phyloP scores from a whole-genome alignment of 2,888 invertebrate genomes.

The Abrostola triplasia region DNA sequence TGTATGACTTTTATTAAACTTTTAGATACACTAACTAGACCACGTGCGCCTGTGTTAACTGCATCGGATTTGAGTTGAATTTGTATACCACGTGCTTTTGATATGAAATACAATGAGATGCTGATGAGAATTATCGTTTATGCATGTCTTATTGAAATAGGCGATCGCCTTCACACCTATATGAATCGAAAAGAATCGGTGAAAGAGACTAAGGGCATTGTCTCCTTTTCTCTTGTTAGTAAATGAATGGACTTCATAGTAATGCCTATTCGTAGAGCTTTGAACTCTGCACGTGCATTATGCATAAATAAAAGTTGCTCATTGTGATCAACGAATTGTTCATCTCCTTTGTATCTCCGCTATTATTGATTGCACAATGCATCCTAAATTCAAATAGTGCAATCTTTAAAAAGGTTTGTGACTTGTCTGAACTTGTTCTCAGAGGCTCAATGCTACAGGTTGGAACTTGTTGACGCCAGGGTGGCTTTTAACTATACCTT shows the following conservation, averaged over 20 bases:
- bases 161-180: neutral
- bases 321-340: slow-evolving; percentile 60
- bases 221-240: slow-evolving; percentile 31
- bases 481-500: slow-evolving; percentile 47
- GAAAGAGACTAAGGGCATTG: neutral
- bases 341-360: slow-evolving; percentile 26
- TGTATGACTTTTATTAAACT: too few species aligned
- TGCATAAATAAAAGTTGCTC: slow-evolving; percentile 57
- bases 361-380: slow-evolving; percentile 63
- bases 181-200: neutral
- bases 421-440: slow-evolving; percentile 70
- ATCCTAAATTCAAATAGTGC: slow-evolving; percentile 40
- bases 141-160: neutral
- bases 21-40: too few species aligned
- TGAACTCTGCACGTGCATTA: slow-evolving; percentile 67
- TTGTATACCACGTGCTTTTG: neutral
- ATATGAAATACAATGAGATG: neutral
- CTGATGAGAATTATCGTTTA: too few species aligned
- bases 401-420: slow-evolving; percentile 24
- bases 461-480: slow-evolving; percentile 68
- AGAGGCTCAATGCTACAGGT: slow-evolving; percentile 70
- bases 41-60: too few species aligned
- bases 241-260: slow-evolving; percentile 37
- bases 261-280: slow-evolving; percentile 32
- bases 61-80: too few species aligned